These are phyloP conservation scores for Rhinopomastus cyanomelas DNA, from an alignment of 2,113 vertebrate genomes.

Conservation along the genomic window DNA sequence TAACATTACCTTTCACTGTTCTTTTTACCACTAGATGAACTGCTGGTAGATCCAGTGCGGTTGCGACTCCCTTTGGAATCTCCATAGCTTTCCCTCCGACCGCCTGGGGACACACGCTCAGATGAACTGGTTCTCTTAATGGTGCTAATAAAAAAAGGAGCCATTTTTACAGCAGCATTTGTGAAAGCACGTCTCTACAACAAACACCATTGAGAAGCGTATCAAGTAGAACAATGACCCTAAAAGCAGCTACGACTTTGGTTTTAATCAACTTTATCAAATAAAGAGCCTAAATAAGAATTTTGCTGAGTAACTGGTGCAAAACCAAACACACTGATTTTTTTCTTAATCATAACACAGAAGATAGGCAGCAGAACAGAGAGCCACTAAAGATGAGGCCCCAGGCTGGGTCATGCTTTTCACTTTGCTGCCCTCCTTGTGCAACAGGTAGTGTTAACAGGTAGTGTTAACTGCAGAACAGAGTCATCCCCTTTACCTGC, in stretches of 20 bases:
- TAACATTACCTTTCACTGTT: conserved; percentile 87
- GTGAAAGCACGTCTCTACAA: background rate
- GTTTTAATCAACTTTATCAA: background rate
- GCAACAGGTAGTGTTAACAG: background rate
- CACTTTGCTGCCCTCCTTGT: background rate
- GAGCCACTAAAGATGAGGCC: background rate
- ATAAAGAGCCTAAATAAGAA: background rate
- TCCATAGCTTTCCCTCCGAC: conserved; percentile 86
- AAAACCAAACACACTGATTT: background rate
- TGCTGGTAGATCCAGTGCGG: conserved; percentile 91
- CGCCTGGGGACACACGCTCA: conserved; percentile 86
- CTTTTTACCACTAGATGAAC: conserved; percentile 92
- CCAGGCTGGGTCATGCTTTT: fast-evolving
- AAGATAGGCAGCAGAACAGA: background rate
- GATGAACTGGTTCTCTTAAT: conserved; percentile 94
- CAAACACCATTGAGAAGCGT: background rate
- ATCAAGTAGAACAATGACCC: background rate
- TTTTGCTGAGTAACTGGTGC: background rate
- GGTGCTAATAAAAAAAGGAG: conserved; percentile 73
- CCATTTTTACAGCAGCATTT: background rate
- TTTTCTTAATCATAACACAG: background rate
- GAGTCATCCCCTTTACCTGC: background rate
- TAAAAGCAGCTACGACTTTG: background rate
- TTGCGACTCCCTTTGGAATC: conserved; percentile 89
- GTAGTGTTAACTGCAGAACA: background rate